phyloP scores from a whole-genome alignment of 1,140 invertebrate genomes.

The Catajapyx aquilonaris region DNA sequence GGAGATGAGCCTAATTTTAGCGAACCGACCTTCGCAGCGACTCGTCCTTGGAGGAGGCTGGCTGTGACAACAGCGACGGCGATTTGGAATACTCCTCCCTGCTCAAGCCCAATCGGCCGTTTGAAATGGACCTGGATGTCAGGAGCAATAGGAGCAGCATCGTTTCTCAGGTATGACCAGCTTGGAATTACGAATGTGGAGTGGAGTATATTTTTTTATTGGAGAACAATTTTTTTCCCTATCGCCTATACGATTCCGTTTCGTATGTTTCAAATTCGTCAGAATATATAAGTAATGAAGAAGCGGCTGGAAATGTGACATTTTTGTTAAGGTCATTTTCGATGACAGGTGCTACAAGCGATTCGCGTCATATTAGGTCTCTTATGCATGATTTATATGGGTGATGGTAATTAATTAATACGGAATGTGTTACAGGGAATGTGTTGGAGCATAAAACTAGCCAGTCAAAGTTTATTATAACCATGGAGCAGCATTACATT shows the following conservation, averaged over 20 bases:
- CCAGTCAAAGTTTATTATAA: no score
- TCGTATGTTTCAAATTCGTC: no score
- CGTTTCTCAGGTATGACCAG: constrained; percentile 23
- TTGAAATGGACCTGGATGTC: constrained; percentile 29
- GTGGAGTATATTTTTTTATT: neutral
- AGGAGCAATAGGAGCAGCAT: constrained; percentile 30
- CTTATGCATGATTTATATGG: no score
- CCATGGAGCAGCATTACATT: no score
- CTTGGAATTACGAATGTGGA: neutral
- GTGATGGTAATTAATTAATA: no score
- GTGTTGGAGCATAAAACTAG: no score
- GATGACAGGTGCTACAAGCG: neutral
- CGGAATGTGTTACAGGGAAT: no score
- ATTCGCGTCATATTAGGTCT: neutral
- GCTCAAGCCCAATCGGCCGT: constrained; percentile 20
- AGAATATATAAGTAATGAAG: no score
- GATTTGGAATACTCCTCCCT: constrained; percentile 16
- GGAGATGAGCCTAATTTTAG: no score
- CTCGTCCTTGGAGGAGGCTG: constrained; percentile 23
- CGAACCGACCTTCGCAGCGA: no score
- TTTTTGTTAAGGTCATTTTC: neutral
- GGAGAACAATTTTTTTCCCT: neutral
- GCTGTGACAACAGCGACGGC: constrained; percentile 19
- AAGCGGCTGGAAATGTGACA: no score
- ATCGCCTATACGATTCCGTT: neutral